Evolutionary conservation across 2,797 vertebrate species (phyloP).

Genomic region (Melanotaenia pygmaea): DNA sequence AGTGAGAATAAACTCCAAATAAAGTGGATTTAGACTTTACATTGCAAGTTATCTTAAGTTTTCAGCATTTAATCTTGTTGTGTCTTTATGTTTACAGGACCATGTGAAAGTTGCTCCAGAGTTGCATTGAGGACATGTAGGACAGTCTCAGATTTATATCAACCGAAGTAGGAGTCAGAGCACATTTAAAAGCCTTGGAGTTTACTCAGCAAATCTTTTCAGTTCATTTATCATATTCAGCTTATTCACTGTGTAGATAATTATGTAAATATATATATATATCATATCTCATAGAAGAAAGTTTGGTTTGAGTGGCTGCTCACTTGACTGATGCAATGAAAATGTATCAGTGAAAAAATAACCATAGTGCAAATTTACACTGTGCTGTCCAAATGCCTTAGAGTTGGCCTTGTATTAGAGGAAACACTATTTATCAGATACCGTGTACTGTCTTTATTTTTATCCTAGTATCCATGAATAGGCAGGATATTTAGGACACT

Average conservation of each 20-base stretch:
- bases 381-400: neutral
- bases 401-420: neutral
- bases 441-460: conserved; percentile 10
- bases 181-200: conserved; percentile 9
- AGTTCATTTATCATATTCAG: conserved; percentile 49
- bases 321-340: neutral
- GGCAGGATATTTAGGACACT: neutral
- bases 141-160: neutral
- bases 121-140: neutral
- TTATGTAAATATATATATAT: conserved; percentile 4
- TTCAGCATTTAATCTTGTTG: neutral
- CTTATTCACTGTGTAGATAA: conserved; percentile 50
- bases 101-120: neutral
- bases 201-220: conserved; percentile 26
- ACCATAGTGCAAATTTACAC: neutral
- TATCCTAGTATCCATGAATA: conserved; percentile 6
- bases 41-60: neutral
- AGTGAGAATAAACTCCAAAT: no score
- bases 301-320: neutral
- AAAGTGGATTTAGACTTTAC: no score
- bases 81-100: neutral
- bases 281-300: neutral
- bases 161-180: neutral
- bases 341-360: neutral
- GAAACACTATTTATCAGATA: conserved; percentile 12